Base-by-base conservation (phyloP, 2,113 vertebrate genomes). In the Madoqua kirkii region DNA sequence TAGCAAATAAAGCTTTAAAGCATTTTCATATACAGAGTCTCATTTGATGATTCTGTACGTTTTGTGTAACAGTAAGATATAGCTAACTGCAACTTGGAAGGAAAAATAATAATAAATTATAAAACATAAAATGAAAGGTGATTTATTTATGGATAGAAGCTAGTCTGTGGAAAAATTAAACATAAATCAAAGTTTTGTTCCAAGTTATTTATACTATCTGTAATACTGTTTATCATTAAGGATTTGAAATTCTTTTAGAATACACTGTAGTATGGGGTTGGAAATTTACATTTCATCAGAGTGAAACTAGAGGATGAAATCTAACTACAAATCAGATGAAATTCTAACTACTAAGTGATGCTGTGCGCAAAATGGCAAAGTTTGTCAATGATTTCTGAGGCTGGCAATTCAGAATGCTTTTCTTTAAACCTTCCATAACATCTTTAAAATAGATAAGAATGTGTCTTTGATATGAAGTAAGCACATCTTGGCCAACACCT, bases 301-400 rank as follows among this genome's bases (percentile, higher is more conserved):
- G 23, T 89, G 27, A 21, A 96, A 95, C 48, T 90, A n/a, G 21
- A 95, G 64, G 64, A 89, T 33, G 43, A 92, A 93, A 97, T 52
- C 64, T 95, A 92, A 85, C 17, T 76, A 25, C 21, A 96, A 95
- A 64, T 93, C 25, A 96, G 74, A 89, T 29, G 48, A 92, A 92
- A 97, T 82, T 48, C 64, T 95, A 92, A 87, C 14, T 76, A 87
- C 40, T 96, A 95, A 98, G 33, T 3, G 3, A 74, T 91, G 62
- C 55, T 84, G 0, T 94, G 27, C 21, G 50, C n/a, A 95, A 54
- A 48, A 40, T 85, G 57, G 55, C 21, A 96, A 91, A 95, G 81
- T n/a, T 6, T 82, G 17, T 43, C 43, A 92, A 27, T 86, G 0
- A 36, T 95, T 82, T 89, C 83, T 87, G 3, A 94, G 64, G 15